Percentiles rank a stretch among this genome's conserved stretches.
phyloP scores from a whole-genome alignment of 2,888 invertebrate genomes.

The Lithophane ornitopus region DNA sequence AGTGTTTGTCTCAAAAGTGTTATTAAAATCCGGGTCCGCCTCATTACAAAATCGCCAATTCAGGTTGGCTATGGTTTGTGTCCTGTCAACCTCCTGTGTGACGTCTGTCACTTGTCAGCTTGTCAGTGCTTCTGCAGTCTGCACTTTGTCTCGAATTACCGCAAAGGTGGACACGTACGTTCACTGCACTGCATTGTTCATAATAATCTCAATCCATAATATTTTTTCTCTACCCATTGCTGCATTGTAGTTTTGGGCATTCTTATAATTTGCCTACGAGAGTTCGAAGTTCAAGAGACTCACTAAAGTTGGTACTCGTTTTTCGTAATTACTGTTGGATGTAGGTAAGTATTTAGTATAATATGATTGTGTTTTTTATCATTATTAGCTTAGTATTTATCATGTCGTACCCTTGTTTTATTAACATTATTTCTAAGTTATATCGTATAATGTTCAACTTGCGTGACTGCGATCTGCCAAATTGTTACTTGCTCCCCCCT shows the following conservation, averaged over 20 bases:
- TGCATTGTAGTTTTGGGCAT: neutral
- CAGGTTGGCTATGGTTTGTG: neutral
- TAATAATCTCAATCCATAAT: slow-evolving; percentile 1
- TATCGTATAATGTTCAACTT: neutral
- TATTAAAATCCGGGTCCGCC: no score
- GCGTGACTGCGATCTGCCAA: slow-evolving; percentile 41
- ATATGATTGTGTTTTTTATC: neutral
- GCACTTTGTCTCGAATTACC: slow-evolving; percentile 1
- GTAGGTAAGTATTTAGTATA: slow-evolving; percentile 24
- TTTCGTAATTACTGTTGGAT: slow-evolving; percentile 14
- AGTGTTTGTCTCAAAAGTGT: no score
- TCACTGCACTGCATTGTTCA: slow-evolving; percentile 17
- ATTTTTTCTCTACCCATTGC: neutral
- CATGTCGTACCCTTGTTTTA: neutral
- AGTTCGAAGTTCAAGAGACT: slow-evolving; percentile 2
- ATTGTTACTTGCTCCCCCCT: slow-evolving; percentile 30
- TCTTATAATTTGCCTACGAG: neutral
- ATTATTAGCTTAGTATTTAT: slow-evolving; percentile 4
- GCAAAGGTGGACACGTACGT: slow-evolving; percentile 14
- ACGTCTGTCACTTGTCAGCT: neutral
- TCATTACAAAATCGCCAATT: no score
- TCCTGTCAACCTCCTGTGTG: neutral
- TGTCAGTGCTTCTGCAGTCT: neutral
- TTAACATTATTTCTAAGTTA: neutral
- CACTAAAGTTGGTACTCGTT: slow-evolving; percentile 14